Percentiles rank a stretch among this genome's conserved stretches.
phyloP scores from a whole-genome alignment of 1,140 invertebrate species.

The Papilio dardanus region DNA sequence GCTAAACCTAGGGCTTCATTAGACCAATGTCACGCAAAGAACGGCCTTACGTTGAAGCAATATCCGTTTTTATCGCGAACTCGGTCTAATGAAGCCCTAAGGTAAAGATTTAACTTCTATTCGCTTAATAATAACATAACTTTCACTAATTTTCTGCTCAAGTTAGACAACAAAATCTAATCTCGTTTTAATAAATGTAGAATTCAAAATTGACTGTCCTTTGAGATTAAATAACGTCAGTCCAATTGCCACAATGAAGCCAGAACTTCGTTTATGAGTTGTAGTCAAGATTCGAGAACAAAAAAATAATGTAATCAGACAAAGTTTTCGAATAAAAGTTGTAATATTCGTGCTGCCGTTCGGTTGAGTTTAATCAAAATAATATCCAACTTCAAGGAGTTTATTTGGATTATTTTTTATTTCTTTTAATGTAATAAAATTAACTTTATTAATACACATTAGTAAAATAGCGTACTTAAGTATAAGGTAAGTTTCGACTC shows the following conservation, averaged over 20 bases:
- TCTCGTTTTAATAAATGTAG: conserved; percentile 17
- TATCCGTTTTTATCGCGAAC: no score
- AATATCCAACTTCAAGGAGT: neutral
- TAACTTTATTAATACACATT: no score
- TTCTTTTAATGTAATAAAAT: neutral
- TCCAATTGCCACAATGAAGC: conserved; percentile 12
- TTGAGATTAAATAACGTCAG: conserved; percentile 23
- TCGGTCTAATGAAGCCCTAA: no score
- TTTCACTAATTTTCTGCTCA: neutral
- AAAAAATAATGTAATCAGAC: conserved; percentile 11
- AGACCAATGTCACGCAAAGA: no score
- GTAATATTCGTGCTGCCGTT: neutral
- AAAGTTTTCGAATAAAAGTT: conserved; percentile 6
- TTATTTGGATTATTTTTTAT: neutral
- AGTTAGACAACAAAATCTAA: neutral
- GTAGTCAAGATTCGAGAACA: conserved; percentile 4
- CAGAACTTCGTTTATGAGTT: conserved; percentile 20
- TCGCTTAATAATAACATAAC: neutral
- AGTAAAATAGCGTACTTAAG: no score
- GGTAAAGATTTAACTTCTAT: no score
- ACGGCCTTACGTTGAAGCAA: no score
- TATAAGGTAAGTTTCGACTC: no score
- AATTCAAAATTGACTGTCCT: conserved; percentile 12
- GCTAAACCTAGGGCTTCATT: no score
- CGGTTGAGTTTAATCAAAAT: neutral